Evolutionary conservation across 2,797 vertebrate genomes (phyloP).

Genomic region (Channa striata): DNA sequence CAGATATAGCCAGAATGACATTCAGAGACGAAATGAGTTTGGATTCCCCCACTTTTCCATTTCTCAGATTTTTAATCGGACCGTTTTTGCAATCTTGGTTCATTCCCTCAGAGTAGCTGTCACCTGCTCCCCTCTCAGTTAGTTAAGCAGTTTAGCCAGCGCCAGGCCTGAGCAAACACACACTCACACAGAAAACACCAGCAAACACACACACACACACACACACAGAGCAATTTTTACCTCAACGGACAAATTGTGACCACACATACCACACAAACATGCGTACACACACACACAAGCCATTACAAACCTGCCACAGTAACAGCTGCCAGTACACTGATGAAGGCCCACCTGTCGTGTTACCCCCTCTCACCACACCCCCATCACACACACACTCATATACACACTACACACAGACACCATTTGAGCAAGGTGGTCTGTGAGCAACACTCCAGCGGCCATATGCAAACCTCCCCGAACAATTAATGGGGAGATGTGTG

Average conservation of each 20-base stretch:
- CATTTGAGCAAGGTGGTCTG: conserved; percentile 77
- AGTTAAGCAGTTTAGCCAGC: conserved; percentile 74
- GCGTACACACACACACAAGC: conserved; percentile 54
- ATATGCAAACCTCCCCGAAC: conserved; percentile 84
- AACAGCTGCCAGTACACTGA: conserved; percentile 87
- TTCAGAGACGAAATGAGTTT: conserved; percentile 80
- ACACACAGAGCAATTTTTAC: conserved; percentile 64
- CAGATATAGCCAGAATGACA: conserved; percentile 72
- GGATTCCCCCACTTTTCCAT: conserved; percentile 78
- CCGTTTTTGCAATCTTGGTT: conserved; percentile 83
- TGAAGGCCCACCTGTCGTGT: conserved; percentile 88
- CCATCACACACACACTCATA: conserved; percentile 46
- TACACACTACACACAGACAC: conserved; percentile 45
- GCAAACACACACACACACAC: conserved; percentile 53
- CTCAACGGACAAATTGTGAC: conserved; percentile 73
- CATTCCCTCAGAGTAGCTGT: conserved; percentile 83
- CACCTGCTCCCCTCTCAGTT: conserved; percentile 85
- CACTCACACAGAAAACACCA: conserved; percentile 41
- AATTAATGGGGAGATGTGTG: conserved; percentile 83
- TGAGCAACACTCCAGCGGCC: conserved; percentile 81
- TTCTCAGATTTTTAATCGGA: conserved; percentile 82
- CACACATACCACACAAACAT: conserved; percentile 60
- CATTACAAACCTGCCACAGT: conserved; percentile 83
- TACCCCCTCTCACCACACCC: conserved; percentile 57
- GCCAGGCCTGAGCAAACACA: conserved; percentile 62